Evolutionary conservation across 2,113 vertebrate species (phyloP).

Genomic region (Stigmatopora argus): DNA sequence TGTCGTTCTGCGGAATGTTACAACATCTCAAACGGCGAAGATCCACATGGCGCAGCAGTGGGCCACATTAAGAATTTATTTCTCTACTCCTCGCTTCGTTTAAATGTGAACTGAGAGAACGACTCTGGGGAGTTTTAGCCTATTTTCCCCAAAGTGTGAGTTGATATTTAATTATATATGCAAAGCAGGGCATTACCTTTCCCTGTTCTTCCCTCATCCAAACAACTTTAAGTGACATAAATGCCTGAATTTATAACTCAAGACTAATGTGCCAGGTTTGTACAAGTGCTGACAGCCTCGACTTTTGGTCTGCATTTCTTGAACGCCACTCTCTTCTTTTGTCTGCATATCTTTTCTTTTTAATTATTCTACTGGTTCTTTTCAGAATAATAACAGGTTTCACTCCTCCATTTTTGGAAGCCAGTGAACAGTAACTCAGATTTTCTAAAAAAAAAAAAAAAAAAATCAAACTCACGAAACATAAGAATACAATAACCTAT

Average conservation of each 20-base stretch:
- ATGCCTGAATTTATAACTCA: constrained; percentile 38
- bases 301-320: constrained; percentile 55
- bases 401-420: no score
- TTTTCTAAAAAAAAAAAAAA: no score
- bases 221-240: constrained; percentile 33
- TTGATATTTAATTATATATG: constrained; percentile 1
- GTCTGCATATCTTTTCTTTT: constrained; percentile 9
- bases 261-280: constrained; percentile 38
- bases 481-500: no score
- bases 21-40: constrained; percentile 49
- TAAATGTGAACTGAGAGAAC: constrained; percentile 15
- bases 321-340: constrained; percentile 38
- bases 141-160: constrained; percentile 27
- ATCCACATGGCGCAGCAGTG: constrained; percentile 14
- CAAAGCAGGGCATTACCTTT: not conserved
- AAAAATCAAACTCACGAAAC: no score
- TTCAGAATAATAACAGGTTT: not conserved
- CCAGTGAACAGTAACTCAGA: no score
- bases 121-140: constrained; percentile 7
- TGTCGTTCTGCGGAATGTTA: constrained; percentile 33
- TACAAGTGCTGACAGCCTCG: constrained; percentile 41
- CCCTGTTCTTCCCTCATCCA: constrained; percentile 16
- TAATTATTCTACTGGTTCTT: constrained; percentile 27
- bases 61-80: constrained; percentile 32
- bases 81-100: constrained; percentile 16